Conservation (phyloP, 2,888 invertebrate species). For the Brachyopa scutellaris region DNA sequence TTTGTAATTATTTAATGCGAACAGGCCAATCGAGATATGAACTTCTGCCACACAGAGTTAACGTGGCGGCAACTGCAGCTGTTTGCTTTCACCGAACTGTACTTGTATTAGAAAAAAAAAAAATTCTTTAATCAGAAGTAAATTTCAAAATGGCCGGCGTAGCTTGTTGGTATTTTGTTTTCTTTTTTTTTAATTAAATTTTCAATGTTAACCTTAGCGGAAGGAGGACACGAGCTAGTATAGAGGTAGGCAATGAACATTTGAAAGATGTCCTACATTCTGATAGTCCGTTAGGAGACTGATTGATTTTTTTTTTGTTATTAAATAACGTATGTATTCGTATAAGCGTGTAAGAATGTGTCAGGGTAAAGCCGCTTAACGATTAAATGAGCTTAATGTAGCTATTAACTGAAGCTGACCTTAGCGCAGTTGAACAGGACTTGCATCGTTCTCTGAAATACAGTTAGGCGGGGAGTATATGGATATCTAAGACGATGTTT, state of each 20-base stretch:
- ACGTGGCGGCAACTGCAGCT: background rate
- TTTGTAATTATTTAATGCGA: conserved; percentile 48
- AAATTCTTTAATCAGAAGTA: conserved; percentile 65
- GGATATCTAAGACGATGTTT: too few relatives aligned
- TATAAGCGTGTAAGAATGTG: too few relatives aligned
- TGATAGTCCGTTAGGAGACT: conserved; percentile 13
- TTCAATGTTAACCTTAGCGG: conserved; percentile 10
- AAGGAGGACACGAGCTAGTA: background rate
- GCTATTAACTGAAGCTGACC: too few relatives aligned
- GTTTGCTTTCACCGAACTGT: conserved; percentile 43
- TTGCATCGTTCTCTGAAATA: too few relatives aligned
- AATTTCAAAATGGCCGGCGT: conserved; percentile 38
- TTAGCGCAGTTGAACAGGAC: too few relatives aligned
- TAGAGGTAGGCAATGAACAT: background rate
- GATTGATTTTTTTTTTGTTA: conserved; percentile 13
- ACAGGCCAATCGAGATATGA: conserved; percentile 6
- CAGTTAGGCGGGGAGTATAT: too few relatives aligned
- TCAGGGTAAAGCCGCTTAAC: too few relatives aligned
- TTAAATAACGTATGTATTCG: too few relatives aligned
- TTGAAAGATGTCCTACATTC: conserved; percentile 40
- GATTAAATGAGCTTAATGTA: too few relatives aligned
- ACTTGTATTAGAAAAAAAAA: conserved; percentile 27
- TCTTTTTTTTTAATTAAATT: conserved; percentile 55
- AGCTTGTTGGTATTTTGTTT: conserved; percentile 8
- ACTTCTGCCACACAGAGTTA: background rate